Conservation (phyloP, 2,797 vertebrate genomes). For the Anguilla marmorata region DNA sequence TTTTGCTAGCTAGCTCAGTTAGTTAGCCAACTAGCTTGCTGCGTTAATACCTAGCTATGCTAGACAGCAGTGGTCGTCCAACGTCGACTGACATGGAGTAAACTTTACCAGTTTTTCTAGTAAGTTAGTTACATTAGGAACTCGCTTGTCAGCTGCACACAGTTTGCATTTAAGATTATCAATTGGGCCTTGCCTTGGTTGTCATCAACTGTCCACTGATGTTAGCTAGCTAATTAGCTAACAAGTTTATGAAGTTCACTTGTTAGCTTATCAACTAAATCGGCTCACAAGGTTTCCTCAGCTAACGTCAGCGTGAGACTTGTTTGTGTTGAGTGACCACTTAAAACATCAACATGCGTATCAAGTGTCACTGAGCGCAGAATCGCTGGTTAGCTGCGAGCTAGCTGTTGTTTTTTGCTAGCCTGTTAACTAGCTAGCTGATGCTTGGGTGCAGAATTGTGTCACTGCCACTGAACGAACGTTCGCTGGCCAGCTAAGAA, state of each 20-base stretch:
- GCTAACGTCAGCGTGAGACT: background rate
- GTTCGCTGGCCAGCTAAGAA: background rate
- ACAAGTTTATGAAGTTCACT: background rate
- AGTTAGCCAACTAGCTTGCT: background rate
- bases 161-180: background rate
- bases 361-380: constrained; percentile 57
- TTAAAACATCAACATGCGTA: background rate
- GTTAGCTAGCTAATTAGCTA: constrained; percentile 4
- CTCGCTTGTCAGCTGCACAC: background rate
- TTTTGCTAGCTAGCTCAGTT: background rate
- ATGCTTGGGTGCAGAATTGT: background rate
- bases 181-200: background rate
- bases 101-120: too few relatives aligned
- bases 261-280: background rate
- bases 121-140: too few relatives aligned
- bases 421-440: background rate
- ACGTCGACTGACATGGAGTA: background rate
- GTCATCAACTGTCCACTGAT: background rate
- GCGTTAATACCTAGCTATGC: background rate
- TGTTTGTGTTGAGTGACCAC: background rate
- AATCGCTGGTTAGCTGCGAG: constrained; percentile 45
- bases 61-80: background rate
- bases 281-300: background rate
- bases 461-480: background rate
- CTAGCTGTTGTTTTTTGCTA: background rate